Evolutionary conservation across 2,888 invertebrate species (phyloP).

Genomic region (Aphidius colemani): DNA sequence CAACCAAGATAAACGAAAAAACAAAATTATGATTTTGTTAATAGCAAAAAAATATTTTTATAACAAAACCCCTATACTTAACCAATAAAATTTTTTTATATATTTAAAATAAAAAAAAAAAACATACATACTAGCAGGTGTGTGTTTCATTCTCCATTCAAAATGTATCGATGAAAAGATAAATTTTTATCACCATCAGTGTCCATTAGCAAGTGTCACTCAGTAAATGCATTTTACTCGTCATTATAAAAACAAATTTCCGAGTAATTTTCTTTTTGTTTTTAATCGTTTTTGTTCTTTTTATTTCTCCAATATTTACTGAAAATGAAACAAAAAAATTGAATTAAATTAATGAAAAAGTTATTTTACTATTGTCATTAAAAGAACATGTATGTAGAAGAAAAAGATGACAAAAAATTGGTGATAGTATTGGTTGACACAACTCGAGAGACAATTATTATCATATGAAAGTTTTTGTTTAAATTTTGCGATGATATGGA

Average conservation of each 20-base stretch:
- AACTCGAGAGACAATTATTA: background rate
- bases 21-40: constrained; percentile 5
- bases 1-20: background rate
- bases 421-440: background rate
- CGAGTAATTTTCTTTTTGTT: background rate
- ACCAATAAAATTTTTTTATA: background rate
- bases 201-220: too few species aligned
- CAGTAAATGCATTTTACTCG: too few species aligned
- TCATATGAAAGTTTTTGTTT: constrained; percentile 24
- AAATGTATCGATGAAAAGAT: constrained; percentile 18
- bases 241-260: background rate
- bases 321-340: background rate
- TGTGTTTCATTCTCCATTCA: constrained; percentile 3
- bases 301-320: background rate
- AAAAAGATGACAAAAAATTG: background rate
- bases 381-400: background rate
- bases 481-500: constrained; percentile 19
- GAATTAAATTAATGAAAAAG: background rate
- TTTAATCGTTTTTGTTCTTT: too few species aligned
- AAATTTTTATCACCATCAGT: background rate
- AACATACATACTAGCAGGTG: constrained; percentile 12
- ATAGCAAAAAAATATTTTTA: background rate
- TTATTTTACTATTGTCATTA: background rate
- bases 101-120: constrained; percentile 10
- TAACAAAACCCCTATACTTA: too few species aligned